Conservation (phyloP, 2,113 vertebrate species). For the Oreamnos americanus region DNA sequence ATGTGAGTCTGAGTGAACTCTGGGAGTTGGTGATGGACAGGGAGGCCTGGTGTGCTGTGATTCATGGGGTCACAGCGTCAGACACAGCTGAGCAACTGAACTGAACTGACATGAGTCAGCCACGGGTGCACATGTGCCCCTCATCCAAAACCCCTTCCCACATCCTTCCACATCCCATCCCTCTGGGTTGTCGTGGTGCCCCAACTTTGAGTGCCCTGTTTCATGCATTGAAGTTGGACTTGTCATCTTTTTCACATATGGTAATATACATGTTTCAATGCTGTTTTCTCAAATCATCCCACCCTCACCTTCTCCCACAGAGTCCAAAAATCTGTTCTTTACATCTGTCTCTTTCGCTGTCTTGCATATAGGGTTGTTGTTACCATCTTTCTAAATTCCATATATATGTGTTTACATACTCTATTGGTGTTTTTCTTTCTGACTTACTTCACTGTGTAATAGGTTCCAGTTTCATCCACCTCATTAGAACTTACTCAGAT, state of each 20-base stretch:
- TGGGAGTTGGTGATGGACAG: too few species aligned
- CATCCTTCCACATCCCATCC: not conserved
- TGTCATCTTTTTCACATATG: not conserved
- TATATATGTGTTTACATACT: not conserved
- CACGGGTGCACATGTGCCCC: fast-evolving
- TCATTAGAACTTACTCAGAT: not conserved
- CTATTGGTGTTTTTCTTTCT: not conserved
- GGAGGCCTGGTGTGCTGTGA: too few species aligned
- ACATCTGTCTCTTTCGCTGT: not conserved
- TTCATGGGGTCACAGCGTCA: too few species aligned
- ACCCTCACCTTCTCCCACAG: not conserved
- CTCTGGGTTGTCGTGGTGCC: not conserved
- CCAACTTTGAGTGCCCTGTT: not conserved
- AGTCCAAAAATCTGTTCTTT: not conserved
- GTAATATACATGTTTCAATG: not conserved
- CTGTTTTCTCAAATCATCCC: not conserved
- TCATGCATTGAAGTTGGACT: not conserved
- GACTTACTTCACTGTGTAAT: not conserved
- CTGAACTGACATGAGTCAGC: not conserved
- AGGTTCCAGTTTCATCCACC: not conserved
- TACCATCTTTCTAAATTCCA: not conserved
- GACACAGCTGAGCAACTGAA: too few species aligned
- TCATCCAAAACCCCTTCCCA: not conserved
- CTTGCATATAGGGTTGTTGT: not conserved
- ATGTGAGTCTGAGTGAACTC: too few species aligned